These are phyloP conservation scores for Eupithecia pulchellata DNA, from an alignment of 2,888 invertebrate genomes.

Conservation along the genomic window DNA sequence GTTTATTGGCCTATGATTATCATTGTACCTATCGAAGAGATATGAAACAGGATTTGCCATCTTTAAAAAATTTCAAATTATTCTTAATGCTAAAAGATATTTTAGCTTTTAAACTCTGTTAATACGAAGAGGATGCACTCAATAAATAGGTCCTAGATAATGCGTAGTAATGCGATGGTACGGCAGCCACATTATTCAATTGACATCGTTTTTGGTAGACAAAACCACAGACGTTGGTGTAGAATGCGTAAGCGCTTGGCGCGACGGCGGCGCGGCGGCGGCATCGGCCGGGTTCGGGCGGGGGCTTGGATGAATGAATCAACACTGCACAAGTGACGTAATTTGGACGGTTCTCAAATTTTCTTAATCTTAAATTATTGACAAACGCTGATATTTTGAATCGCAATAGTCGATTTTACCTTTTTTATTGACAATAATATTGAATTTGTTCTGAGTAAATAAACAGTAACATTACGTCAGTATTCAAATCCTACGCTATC, in stretches of 20 bases:
- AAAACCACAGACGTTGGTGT: conserved; percentile 61
- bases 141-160: conserved; percentile 44
- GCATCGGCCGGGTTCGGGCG: conserved; percentile 29
- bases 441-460: not conserved
- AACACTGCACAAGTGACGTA: conserved; percentile 67
- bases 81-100: too few species aligned
- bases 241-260: conserved; percentile 70
- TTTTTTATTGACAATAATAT: not conserved
- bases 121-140: conserved; percentile 40
- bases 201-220: conserved; percentile 59
- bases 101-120: too few species aligned
- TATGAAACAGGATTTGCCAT: not conserved
- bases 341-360: conserved; percentile 37
- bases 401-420: not conserved
- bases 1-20: not conserved
- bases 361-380: not conserved
- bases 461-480: not conserved
- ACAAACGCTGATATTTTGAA: not conserved
- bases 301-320: conserved; percentile 69
- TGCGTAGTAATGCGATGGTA: conserved; percentile 36
- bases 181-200: conserved; percentile 45
- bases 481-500: not conserved
- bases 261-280: not conserved
- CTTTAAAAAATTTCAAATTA: too few species aligned
- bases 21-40: not conserved